Evolutionary conservation across 2,888 invertebrate species (phyloP), one percentile per base, ranked within the genome.

Genomic region (Ditylenchus weischeri): DNA sequence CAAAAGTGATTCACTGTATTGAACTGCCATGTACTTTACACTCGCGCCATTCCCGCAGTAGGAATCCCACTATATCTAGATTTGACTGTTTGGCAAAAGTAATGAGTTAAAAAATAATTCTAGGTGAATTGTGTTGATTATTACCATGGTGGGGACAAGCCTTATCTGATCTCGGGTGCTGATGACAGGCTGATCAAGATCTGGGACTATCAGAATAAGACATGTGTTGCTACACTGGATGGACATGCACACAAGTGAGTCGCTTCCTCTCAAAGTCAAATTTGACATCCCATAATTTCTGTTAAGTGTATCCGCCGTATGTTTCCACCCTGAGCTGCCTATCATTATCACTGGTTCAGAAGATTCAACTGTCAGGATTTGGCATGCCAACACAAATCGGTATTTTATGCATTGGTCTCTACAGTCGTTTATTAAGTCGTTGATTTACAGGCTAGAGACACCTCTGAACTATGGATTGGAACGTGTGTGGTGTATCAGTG

Each of bases 201-300:
- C 79, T 98, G 98, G 98, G 98, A 98, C 84, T 99, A 99, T 84
- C 87, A 98, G 85, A 98, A 96, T 85, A 98, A 98, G 86, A 95
- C 94, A 0, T 98, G 96, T 84, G 96, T 98, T 0, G 96, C 98
- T 84, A 96, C 96, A 0, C 86, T 98, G 70, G 95, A 96, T 85
- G 90, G 96, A 0, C 98, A 98, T 85, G 91, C 92, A 0, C 93
- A 94, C 84, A 98, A 98, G 43, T 43, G 15, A 43, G 11, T 43
- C 8, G 15, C 1, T 43, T 43, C 2, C 15, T 43, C 15, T 15
- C 8, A 43, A 43, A 8, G 3, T 2, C 29, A 29, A 43, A 8
- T 43, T 3, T 15, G 15, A 10, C 3, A 43, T 43, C 43, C 8
- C 8, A 43, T 43, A 2, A 13, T 8, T 15, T 43, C n/a, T n/a